These are phyloP conservation scores for Tursiops truncatus DNA, from an alignment of 2,113 vertebrate genomes.

Conservation along the genomic window DNA sequence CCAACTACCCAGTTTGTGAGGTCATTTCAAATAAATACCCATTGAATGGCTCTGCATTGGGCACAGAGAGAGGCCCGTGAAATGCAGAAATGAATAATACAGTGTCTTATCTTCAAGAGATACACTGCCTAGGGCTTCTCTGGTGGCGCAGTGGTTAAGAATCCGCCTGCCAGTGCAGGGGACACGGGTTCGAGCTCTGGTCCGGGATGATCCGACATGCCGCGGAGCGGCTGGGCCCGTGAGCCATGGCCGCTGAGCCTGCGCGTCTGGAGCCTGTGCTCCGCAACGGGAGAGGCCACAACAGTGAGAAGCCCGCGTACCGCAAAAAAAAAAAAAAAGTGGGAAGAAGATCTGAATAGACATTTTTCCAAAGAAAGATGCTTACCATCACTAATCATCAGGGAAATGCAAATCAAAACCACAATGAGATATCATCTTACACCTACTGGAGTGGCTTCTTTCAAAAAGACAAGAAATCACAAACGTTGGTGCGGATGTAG, in stretches of 20 bases:
- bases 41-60: not conserved
- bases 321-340: not conserved
- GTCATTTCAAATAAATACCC: not conserved
- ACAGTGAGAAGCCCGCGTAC: too few relatives aligned
- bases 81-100: not conserved
- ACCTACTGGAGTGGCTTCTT: not conserved
- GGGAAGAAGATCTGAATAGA: not conserved
- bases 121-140: not conserved
- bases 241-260: too few relatives aligned
- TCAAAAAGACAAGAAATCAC: not conserved
- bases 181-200: too few relatives aligned
- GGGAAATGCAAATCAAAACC: not conserved
- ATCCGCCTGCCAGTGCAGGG: too few relatives aligned
- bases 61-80: not conserved
- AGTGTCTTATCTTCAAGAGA: conserved; percentile 14
- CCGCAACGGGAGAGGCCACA: too few relatives aligned
- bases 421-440: not conserved
- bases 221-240: too few relatives aligned
- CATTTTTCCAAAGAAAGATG: not conserved
- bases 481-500: not conserved
- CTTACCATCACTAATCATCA: not conserved
- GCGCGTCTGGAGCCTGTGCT: too few relatives aligned
- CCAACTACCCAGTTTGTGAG: not conserved
- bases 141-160: too few relatives aligned
- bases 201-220: too few relatives aligned